phyloP scores from a whole-genome alignment of 1,140 invertebrate species.

The Camponotus pennsylvanicus region DNA sequence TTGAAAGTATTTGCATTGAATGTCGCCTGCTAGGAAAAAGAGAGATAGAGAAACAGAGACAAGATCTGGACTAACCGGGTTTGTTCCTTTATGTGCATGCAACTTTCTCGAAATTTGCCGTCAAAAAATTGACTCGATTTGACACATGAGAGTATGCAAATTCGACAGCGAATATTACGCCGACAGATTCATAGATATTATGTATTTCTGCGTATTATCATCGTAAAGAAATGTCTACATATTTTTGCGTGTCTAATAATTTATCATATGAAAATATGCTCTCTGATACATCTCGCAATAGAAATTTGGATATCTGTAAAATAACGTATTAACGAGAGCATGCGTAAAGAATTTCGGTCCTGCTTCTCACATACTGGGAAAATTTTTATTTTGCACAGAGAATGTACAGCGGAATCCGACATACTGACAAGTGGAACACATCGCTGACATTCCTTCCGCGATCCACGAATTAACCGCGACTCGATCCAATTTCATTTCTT shows the following conservation, averaged over 20 bases:
- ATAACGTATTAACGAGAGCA: not conserved
- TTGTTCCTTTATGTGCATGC: not conserved
- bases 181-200: not conserved
- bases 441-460: slow-evolving; percentile 49
- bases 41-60: slow-evolving; percentile 21
- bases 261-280: too few relatives aligned
- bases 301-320: not conserved
- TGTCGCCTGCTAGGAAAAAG: slow-evolving; percentile 35
- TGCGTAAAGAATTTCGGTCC: not conserved
- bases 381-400: slow-evolving; percentile 16
- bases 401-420: slow-evolving; percentile 8
- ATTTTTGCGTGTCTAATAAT: not conserved
- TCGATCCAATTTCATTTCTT: slow-evolving; percentile 30
- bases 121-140: slow-evolving; percentile 29
- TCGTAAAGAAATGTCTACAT: not conserved
- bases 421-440: not conserved
- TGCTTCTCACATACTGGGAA: not conserved
- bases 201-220: not conserved
- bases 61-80: slow-evolving; percentile 31
- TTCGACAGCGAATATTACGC: not conserved
- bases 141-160: slow-evolving; percentile 11
- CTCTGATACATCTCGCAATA: not conserved
- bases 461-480: slow-evolving; percentile 25
- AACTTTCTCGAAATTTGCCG: slow-evolving; percentile 32
- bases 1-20: slow-evolving; percentile 62